Conservation (phyloP, 2,888 invertebrate species). For the Azorinus chamasolen region DNA sequence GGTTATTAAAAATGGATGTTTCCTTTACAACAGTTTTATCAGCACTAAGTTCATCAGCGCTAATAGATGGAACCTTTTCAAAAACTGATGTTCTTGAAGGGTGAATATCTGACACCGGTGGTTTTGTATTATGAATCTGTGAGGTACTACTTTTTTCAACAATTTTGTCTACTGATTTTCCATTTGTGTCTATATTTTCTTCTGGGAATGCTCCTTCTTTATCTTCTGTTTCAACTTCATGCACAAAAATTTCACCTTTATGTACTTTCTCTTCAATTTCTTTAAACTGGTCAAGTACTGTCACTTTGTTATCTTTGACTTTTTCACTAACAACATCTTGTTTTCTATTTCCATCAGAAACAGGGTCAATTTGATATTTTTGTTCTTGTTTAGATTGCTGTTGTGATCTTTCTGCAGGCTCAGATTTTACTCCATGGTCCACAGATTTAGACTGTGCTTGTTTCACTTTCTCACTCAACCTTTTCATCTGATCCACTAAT, state of each 20-base stretch:
- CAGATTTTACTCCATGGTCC: background rate
- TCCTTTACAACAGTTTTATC: too few species aligned
- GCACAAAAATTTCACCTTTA: too few species aligned
- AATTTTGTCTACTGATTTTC: background rate
- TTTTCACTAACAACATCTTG: too few species aligned
- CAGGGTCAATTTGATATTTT: background rate
- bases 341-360: too few species aligned
- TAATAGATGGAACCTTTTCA: too few species aligned
- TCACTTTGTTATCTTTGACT: background rate
- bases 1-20: too few species aligned
- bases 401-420: background rate
- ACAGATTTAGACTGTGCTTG: conserved; percentile 1
- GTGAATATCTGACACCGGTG: conserved; percentile 24
- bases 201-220: background rate
- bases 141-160: conserved; percentile 19
- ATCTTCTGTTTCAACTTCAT: background rate
- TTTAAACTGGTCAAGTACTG: background rate
- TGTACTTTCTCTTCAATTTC: background rate
- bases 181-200: background rate
- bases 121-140: conserved; percentile 30
- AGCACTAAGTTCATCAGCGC: too few species aligned
- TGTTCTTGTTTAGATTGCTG: background rate
- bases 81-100: conserved; percentile 28
- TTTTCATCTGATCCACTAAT: conserved; percentile 51
- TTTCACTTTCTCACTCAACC: conserved; percentile 53